Conservation (phyloP, 2,797 vertebrate genomes). For the Anguilla anguilla region DNA sequence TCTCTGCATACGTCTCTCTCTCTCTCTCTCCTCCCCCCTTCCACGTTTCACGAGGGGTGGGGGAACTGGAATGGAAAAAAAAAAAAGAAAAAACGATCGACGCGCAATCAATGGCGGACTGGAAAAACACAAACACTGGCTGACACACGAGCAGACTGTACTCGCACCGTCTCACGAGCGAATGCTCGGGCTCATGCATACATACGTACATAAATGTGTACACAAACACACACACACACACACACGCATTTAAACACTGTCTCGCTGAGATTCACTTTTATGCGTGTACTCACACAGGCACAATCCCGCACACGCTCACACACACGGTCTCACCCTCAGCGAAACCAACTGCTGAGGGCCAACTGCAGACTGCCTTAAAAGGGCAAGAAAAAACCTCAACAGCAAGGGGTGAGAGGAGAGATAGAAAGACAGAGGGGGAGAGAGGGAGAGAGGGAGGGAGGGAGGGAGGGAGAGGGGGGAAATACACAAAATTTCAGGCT, state of each 20-base stretch:
- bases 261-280: neutral
- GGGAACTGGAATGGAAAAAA: constrained; percentile 13
- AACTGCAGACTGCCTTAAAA: constrained; percentile 66
- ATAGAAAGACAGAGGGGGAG: constrained; percentile 5
- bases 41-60: constrained; percentile 20
- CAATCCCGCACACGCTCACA: constrained; percentile 30
- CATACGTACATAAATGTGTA: constrained; percentile 21
- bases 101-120: constrained; percentile 46
- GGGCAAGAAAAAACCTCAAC: constrained; percentile 59
- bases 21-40: neutral
- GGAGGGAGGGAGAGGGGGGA: constrained; percentile 4
- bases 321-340: neutral
- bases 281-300: neutral
- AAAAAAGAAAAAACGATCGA: constrained; percentile 41
- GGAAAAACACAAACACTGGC: constrained; percentile 33
- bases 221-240: constrained; percentile 35
- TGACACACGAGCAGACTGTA: constrained; percentile 33
- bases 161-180: constrained; percentile 17
- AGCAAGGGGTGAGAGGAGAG: constrained; percentile 26
- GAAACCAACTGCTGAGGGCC: neutral
- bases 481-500: constrained; percentile 20
- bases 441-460: constrained; percentile 22
- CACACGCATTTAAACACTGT: neutral
- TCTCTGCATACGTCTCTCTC: constrained; percentile 29
- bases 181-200: constrained; percentile 22